phyloP scores from a whole-genome alignment of 1,140 invertebrate species.

The Lamellibrachia luymesi region DNA sequence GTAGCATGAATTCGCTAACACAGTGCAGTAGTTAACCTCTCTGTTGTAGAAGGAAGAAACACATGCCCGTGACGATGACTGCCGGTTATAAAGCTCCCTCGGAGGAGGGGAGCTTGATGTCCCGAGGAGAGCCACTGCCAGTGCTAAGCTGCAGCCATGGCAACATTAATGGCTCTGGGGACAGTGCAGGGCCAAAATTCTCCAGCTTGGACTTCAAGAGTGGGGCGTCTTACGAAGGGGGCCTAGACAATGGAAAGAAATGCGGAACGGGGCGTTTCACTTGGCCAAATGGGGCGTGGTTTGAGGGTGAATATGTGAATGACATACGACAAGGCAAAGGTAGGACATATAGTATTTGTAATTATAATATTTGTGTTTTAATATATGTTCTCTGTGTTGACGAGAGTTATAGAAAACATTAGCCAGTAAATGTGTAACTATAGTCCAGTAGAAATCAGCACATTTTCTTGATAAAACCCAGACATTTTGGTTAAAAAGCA shows the following conservation, averaged over 20 bases:
- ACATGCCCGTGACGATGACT: neutral
- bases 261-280: slow-evolving; percentile 48
- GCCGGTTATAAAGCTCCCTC: neutral
- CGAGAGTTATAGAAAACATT: neutral
- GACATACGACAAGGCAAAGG: slow-evolving; percentile 51
- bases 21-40: neutral
- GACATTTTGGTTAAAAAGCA: no score
- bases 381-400: neutral
- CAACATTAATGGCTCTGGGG: neutral
- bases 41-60: neutral
- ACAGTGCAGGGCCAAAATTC: neutral
- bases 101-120: neutral
- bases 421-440: no score
- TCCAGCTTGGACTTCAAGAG: slow-evolving; percentile 41
- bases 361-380: neutral
- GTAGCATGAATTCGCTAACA: no score
- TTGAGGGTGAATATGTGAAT: slow-evolving; percentile 50
- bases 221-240: slow-evolving; percentile 51
- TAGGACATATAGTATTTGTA: slow-evolving; percentile 20
- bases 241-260: slow-evolving; percentile 44
- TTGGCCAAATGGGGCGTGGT: slow-evolving; percentile 54
- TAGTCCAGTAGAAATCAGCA: no score
- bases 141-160: neutral
- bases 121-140: neutral
- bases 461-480: no score